Evolutionary conservation across 2,113 vertebrate species (phyloP).

Genomic region (Calidris pugnax): DNA sequence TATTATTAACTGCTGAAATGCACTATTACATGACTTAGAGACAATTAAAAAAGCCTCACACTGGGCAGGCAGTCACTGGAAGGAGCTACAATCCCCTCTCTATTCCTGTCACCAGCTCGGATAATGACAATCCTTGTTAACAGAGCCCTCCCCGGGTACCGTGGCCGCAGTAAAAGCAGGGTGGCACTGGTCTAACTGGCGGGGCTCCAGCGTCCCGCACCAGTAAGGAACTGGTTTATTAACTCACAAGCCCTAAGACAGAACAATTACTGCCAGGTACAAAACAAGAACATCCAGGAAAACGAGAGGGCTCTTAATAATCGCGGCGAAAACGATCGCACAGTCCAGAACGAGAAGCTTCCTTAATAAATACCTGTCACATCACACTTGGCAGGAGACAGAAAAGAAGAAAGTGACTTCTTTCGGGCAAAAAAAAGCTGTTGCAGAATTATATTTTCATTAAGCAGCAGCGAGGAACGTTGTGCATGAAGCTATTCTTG

Average conservation of each 20-base stretch:
- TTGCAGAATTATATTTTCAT: background rate
- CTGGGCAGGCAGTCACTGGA: background rate
- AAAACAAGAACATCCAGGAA: background rate
- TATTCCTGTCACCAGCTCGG: background rate
- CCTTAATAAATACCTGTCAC: background rate
- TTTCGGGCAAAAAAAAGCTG: background rate
- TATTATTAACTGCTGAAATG: background rate
- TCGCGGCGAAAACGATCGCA: rapidly evolving
- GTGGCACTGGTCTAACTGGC: background rate
- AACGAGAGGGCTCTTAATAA: background rate
- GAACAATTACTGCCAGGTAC: background rate
- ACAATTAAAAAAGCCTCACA: background rate
- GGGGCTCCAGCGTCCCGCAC: background rate
- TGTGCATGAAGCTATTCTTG: background rate
- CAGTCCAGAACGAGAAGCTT: background rate
- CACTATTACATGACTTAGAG: background rate
- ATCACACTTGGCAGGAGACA: background rate
- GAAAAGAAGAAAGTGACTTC: background rate
- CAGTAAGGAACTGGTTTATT: background rate
- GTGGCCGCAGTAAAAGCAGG: background rate
- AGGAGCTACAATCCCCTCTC: background rate
- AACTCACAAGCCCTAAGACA: background rate
- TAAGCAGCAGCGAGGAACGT: background rate
- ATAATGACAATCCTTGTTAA: background rate
- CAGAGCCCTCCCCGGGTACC: background rate